Evolutionary conservation across 2,113 vertebrate genomes (phyloP).

Genomic region (Alligator sinensis): DNA sequence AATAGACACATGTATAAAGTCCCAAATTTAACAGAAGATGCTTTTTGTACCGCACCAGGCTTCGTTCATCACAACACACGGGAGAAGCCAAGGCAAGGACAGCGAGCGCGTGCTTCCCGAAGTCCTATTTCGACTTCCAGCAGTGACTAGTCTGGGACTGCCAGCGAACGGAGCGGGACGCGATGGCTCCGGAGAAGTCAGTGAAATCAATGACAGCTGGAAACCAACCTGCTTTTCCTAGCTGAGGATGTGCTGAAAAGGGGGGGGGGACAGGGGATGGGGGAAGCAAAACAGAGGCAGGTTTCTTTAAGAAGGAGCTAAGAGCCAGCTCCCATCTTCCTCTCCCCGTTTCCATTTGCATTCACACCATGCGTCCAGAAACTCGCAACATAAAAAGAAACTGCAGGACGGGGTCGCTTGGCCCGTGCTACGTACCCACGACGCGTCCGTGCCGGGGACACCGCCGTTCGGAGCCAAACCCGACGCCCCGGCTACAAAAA

Average conservation of each 20-base stretch:
- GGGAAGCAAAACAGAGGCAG: background rate
- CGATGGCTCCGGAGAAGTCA: background rate
- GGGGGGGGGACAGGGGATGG: background rate
- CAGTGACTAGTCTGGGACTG: background rate
- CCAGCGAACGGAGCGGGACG: background rate
- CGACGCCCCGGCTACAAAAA: background rate
- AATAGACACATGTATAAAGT: constrained; percentile 30
- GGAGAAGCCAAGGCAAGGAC: constrained; percentile 10
- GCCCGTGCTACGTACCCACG: background rate
- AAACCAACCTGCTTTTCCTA: background rate
- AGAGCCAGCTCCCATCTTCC: accelerated
- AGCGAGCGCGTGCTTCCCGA: background rate
- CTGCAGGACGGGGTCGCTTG: background rate
- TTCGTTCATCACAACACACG: constrained; percentile 49
- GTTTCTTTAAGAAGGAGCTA: accelerated
- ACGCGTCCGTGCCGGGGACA: background rate
- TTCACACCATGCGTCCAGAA: background rate
- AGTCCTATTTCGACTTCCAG: background rate
- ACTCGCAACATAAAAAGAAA: background rate
- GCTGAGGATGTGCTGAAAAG: too few species aligned
- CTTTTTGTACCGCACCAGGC: background rate
- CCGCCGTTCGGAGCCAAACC: background rate
- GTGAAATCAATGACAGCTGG: background rate
- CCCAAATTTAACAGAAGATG: constrained; percentile 13
- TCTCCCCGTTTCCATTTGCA: background rate